Evolutionary conservation across 2,113 vertebrate genomes (phyloP), one percentile per base, ranked within the genome.

Genomic region (Fulmarus glacialis): DNA sequence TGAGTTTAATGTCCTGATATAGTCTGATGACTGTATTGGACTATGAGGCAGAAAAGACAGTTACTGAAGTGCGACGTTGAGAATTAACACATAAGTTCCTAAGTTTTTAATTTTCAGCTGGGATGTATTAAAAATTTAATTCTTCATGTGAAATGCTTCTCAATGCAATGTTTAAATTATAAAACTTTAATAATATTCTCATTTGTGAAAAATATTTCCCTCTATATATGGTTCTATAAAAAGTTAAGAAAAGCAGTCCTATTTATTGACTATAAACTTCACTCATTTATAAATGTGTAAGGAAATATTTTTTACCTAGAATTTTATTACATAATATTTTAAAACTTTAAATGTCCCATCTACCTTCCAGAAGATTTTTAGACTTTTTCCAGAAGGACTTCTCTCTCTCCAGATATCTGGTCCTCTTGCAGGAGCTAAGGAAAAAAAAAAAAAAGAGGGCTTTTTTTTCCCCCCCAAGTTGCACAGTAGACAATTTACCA

Each of bases 361-460:
- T 98, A 99, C 98, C 98, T 99, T 99, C 98, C 98, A 99, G 83
- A 98, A 99, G 81, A 99, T 87, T 48, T 94, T 97, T 32, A 99
- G 24, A 55, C 91, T 98, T 92, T 93, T 97, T 48, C 98, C 97
- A 83, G 98, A 98, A 74, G 97, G 87, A 94, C 94, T 98, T 97
- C 93, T 97, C 67, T 98, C 98, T 95, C 98, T 96, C 98, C 98
- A 99, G 43, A 98, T 97, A 88, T 98, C 98, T 60, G 98, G 98
- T 83, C 97, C 97, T 89, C 93, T 98, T 62, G 94, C 78, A 96
- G 98, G 98, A 94, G 95, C 98, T 99, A 95, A 72, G 23, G 45
- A 60, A 56, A 73, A 72, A 80, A 38, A 56, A 55, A 40, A 50
- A 30, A 9, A 29, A 15, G 6, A n/a, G 6, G 11, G 15, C 4